Base-by-base conservation (phyloP, 2,888 invertebrate species). In the Platycheirus albimanus region DNA sequence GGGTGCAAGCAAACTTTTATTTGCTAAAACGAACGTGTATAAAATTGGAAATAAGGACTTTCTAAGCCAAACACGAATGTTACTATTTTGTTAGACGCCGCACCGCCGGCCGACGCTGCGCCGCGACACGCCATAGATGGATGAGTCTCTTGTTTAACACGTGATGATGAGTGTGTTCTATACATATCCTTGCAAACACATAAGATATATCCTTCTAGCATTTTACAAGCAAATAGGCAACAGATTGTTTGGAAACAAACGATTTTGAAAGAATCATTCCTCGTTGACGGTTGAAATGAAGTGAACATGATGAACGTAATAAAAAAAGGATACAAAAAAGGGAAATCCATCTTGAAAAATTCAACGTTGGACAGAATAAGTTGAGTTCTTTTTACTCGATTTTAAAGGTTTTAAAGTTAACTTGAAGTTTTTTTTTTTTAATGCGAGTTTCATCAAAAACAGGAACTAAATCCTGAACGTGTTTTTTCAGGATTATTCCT, bases 21-120 rank as follows among this genome's bases (percentile, higher is more conserved):
- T 67, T 63, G 43, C 13, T 58, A 19, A 30, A 3, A 19, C 41
- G 78, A 72, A 78, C 83, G 83, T 83, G 83, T 67, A 67, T 74
- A 63, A 83, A 83, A 83, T 83, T 72, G 78, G 72, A 83, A 83
- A 83, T 78, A 69, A 45, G 63, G 63, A 67, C 54, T 71, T 81
- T 61, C 30, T 64, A 38, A 75, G 52, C 38, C 52, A 11, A 67
- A 38, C 52, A 66, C 56, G 33, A 74, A 54, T 64, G 63, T 72
- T 64, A 77, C 67, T 77, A 51, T 72, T 72, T 47, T 5, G 28
- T 45, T 41, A 38, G 30, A 28, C 15, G 54, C n/a, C n/a, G n/a
- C n/a, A n/a, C n/a, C n/a, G n/a, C n/a, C n/a, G n/a, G n/a, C n/a
- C n/a, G n/a, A n/a, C n/a, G n/a, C n/a, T n/a, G n/a, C n/a, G n/a